Evolutionary conservation across 2,888 invertebrate genomes (phyloP), one percentile per base, ranked within the genome.

Genomic region (Chrysolina americana): DNA sequence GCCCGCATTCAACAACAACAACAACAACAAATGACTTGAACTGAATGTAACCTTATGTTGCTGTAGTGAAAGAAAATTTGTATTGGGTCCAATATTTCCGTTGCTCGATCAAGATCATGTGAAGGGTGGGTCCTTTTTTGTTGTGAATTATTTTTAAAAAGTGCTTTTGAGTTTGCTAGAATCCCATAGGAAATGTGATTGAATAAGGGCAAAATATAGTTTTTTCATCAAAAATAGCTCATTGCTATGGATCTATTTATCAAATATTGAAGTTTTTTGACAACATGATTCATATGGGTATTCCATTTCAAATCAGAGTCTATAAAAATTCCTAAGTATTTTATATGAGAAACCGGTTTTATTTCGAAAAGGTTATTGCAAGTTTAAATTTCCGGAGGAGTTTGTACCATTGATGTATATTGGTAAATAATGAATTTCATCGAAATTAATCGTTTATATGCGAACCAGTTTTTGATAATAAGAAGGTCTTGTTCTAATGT

Each of bases 31-130:
- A n/a, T n/a, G n/a, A n/a, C n/a, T n/a, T n/a, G n/a, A n/a, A n/a
- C n/a, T n/a, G n/a, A n/a, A 59, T 59, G 59, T 59, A 17, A 59
- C 59, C 59, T 59, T 59, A 59, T 59, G 59, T 59, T 59, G 59
- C 59, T 59, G 19, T 59, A 59, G 59, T 59, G 59, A 19, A 19
- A 19, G n/a, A n/a, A n/a, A n/a, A n/a, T n/a, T n/a, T n/a, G n/a
- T n/a, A n/a, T n/a, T n/a, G n/a, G n/a, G n/a, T 59, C 19, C 10
- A 59, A 59, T 59, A 59, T 59, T 59, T 59, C 59, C 19, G 59
- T 59, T 59, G 15, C 6, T 41, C 10, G 41, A 41, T 41, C 5
- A 10, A 8, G 5, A 41, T 41, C 41, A 41, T 41, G 6, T 19
- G 59, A 59, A n/a, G 59, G 59, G 19, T 59, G 59, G 10, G 13